These are phyloP conservation scores for Agrotis clavis DNA, from an alignment of 2,888 invertebrate genomes.

Conservation along the genomic window DNA sequence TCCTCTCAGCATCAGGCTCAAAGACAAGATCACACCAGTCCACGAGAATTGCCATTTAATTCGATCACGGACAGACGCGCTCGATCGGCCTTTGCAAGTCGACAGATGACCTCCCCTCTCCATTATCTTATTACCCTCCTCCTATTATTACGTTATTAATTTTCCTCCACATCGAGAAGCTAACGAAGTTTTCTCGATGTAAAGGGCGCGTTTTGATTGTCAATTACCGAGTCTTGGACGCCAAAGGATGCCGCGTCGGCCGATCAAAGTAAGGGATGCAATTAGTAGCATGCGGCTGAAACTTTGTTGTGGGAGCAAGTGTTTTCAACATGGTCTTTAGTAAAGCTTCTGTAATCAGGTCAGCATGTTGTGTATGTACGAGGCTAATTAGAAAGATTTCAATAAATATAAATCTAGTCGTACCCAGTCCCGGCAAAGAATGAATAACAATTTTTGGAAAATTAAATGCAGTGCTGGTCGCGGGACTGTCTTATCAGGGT, in stretches of 20 bases:
- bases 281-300: conserved; percentile 82
- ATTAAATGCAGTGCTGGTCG: no score
- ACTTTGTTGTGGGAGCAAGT: conserved; percentile 71
- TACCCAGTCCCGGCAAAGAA: no score
- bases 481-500: no score
- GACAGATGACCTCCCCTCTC: conserved; percentile 83
- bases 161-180: conserved; percentile 87
- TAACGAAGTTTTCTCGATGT: conserved; percentile 87
- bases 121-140: conserved; percentile 88
- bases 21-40: conserved; percentile 77
- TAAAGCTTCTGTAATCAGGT: conserved; percentile 18
- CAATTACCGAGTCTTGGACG: conserved; percentile 87
- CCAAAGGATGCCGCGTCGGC: conserved; percentile 75
- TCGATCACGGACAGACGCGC: conserved; percentile 75
- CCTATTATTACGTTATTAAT: conserved; percentile 90
- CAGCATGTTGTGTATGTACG: conserved; percentile 1
- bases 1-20: conserved; percentile 72
- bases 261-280: conserved; percentile 85
- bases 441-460: no score
- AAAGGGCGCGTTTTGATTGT: conserved; percentile 89
- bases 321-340: conserved; percentile 33
- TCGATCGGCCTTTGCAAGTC: conserved; percentile 75
- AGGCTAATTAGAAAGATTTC: no score
- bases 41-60: conserved; percentile 83
- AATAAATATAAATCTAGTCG: no score